Evolutionary conservation across 2,113 vertebrate species (phyloP).

Genomic region (Cygnus atratus): DNA sequence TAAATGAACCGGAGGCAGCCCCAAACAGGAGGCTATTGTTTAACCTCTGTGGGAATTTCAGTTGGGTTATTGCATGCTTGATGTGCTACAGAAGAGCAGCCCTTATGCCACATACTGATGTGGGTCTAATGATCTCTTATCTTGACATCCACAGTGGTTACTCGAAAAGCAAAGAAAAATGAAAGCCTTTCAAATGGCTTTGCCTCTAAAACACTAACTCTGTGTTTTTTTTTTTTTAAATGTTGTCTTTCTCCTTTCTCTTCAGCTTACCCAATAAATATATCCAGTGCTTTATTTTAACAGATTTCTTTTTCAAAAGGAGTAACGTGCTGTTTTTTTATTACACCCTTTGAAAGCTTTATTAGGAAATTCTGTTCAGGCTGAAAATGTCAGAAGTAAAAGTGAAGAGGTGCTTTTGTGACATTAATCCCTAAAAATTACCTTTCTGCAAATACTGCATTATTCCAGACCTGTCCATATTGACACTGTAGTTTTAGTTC

Average conservation of each 20-base stretch:
- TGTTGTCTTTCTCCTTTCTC: not conserved
- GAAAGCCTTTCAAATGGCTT: constrained; percentile 36
- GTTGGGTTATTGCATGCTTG: constrained; percentile 29
- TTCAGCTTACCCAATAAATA: constrained; percentile 15
- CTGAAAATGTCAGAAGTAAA: constrained; percentile 3
- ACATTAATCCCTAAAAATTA: constrained; percentile 3
- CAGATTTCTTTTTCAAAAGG: not conserved
- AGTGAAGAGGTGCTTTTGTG: not conserved
- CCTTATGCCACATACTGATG: constrained; percentile 25
- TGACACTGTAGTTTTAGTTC: not conserved
- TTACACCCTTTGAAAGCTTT: not conserved
- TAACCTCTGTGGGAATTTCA: constrained; percentile 36
- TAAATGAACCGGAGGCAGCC: constrained; percentile 57
- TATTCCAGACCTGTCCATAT: not conserved
- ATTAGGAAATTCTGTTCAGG: not conserved
- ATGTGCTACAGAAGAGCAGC: constrained; percentile 31
- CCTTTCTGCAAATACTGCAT: not conserved
- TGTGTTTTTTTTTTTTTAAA: not conserved
- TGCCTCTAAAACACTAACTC: not conserved
- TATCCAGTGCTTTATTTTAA: not conserved
- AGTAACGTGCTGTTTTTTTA: not conserved
- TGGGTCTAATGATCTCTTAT: constrained; percentile 62
- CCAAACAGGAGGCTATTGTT: constrained; percentile 55
- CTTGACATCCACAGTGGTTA: constrained; percentile 26
- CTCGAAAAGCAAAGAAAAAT: constrained; percentile 34